Evolutionary conservation across 2,113 vertebrate species (phyloP).

Genomic region (Hipposideros armiger): DNA sequence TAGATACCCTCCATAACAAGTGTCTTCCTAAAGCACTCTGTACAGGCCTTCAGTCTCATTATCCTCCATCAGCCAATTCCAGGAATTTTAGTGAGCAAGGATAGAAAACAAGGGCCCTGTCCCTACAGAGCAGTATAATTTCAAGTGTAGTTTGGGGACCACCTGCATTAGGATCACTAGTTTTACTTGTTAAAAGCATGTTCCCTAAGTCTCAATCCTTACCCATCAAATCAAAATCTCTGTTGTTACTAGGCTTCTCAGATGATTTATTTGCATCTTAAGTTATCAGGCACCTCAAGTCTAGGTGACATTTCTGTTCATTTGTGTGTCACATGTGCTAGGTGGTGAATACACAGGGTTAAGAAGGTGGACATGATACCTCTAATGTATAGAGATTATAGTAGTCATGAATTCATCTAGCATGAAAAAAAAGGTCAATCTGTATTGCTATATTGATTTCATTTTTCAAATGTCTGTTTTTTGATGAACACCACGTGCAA

Average conservation of each 20-base stretch:
- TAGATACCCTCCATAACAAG: not conserved
- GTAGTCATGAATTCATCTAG: not conserved
- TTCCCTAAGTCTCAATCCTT: not conserved
- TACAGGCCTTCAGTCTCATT: not conserved
- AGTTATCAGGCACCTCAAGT: not conserved
- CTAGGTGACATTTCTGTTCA: not conserved
- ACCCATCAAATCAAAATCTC: constrained; percentile 22
- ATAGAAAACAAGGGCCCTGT: not conserved
- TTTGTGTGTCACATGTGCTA: not conserved
- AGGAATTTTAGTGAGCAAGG: not conserved
- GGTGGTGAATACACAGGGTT: not conserved
- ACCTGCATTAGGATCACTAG: not conserved
- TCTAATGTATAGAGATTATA: not conserved
- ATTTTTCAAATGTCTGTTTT: not conserved
- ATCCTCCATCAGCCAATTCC: not conserved
- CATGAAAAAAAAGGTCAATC: not conserved
- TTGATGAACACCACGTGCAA: not conserved
- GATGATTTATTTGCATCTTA: not conserved
- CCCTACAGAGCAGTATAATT: not conserved
- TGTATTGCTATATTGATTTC: not conserved
- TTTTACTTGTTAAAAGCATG: constrained; percentile 24
- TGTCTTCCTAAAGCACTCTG: not conserved
- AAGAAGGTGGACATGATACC: not conserved
- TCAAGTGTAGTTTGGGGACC: not conserved
- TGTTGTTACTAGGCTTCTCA: not conserved